Base-by-base conservation (phyloP, 2,888 invertebrate genomes). In the Acronicta psi region DNA sequence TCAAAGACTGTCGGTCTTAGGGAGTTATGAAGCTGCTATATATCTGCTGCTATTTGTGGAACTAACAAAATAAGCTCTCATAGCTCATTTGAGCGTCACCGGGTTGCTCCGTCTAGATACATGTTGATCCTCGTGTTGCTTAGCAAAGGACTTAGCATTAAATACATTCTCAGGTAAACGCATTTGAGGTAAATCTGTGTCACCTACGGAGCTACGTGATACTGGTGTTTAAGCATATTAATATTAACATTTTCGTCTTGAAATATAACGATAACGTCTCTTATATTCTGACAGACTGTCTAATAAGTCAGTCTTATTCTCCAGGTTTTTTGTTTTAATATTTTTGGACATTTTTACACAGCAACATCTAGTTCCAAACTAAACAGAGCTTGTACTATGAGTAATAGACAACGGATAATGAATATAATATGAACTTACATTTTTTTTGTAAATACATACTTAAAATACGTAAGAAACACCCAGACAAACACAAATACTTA, bases 51-150 rank as follows among this genome's bases (percentile, higher is more conserved):
- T n/a, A n/a, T n/a, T n/a, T n/a, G n/a, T n/a, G n/a, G n/a, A n/a
- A n/a, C n/a, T n/a, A n/a, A 42, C n/a, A 36, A 13, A 60, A 42
- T 14, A 11, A 29, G 38, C 17, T 18, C 11, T 16, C 18, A 43
- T 18, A 41, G 20, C 17, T 31, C 34, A 14, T 14, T 20, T 9
- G 20, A 14, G 20, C 16, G 14, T 42, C 23, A 37, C 37, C 25
- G 40, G 34, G 17, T 38, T 34, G 40, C 43, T 44, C 17, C 29
- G 11, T 38, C 44, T n/a, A 40, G 45, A 16, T 31, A 9, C 14
- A 25, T 14, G 54, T 68, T 36, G 45, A 47, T 68, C 38, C 37
- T 46, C 56, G 40, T 34, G 44, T 25, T 37, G 31, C 50, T 51
- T 18, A 46, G 38, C 46, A 23, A 3, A 23, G 37, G 37, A 51